Conservation (phyloP, 2,888 invertebrate genomes). For the Drosophila falleni region DNA sequence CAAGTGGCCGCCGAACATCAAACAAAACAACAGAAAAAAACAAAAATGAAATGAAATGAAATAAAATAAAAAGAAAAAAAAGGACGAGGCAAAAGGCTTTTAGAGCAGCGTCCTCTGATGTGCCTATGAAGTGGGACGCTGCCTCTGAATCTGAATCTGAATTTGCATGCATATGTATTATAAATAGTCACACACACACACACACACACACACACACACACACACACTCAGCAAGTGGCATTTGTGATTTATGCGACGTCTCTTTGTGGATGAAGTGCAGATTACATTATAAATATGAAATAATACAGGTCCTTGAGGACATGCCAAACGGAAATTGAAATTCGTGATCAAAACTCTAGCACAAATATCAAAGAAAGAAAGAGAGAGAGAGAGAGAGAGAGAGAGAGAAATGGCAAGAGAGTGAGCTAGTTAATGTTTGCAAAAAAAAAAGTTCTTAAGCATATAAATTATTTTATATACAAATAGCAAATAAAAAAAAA, state of each 20-base stretch:
- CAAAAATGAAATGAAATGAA: slow-evolving; percentile 15
- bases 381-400: neutral
- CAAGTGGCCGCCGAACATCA: slow-evolving; percentile 74
- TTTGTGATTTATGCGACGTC: slow-evolving; percentile 76
- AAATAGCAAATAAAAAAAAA: neutral
- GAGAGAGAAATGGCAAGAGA: neutral
- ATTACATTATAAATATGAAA: slow-evolving; percentile 81
- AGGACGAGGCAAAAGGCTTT: slow-evolving; percentile 67
- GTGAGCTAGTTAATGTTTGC: slow-evolving; percentile 9
- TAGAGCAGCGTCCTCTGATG: slow-evolving; percentile 58
- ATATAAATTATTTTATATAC: neutral
- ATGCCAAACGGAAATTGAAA: slow-evolving; percentile 72
- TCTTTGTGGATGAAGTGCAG: slow-evolving; percentile 77
- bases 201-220: slow-evolving; percentile 14
- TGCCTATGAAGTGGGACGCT: slow-evolving; percentile 65
- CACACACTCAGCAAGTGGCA: slow-evolving; percentile 47
- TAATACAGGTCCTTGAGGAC: slow-evolving; percentile 76
- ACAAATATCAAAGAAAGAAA: neutral
- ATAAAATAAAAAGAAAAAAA: slow-evolving; percentile 7
- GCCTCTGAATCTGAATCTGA: slow-evolving; percentile 35
- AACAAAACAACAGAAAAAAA: slow-evolving; percentile 49
- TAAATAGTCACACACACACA: slow-evolving; percentile 50
- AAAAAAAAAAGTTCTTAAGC: neutral
- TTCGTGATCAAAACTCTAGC: slow-evolving; percentile 49
- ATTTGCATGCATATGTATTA: slow-evolving; percentile 53